phyloP scores from a whole-genome alignment of 2,797 vertebrate genomes.

The Buphagus erythrorhynchus region DNA sequence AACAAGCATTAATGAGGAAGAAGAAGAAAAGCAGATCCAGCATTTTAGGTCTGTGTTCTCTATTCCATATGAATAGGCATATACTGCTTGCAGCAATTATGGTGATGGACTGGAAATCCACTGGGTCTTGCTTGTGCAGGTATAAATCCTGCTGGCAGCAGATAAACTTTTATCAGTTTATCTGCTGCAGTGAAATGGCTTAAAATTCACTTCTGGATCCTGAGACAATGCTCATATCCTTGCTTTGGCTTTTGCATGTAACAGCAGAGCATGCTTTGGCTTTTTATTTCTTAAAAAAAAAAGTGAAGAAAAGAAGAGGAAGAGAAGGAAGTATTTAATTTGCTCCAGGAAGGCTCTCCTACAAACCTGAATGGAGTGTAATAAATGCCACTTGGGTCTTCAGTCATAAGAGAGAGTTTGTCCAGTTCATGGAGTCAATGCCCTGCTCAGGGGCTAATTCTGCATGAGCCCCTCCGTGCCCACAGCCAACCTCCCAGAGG shows the following conservation, averaged over 20 bases:
- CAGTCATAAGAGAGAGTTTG: background rate
- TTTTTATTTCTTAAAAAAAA: background rate
- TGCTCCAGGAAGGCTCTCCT: background rate
- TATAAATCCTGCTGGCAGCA: background rate
- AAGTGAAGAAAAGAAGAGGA: background rate
- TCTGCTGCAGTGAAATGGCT: background rate
- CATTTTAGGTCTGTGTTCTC: constrained; percentile 8
- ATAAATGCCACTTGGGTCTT: background rate
- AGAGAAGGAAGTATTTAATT: background rate
- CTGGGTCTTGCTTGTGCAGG: background rate
- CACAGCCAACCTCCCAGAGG: background rate
- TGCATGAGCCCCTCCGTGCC: background rate
- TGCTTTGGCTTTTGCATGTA: background rate
- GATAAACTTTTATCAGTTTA: background rate
- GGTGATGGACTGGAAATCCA: background rate
- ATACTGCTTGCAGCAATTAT: background rate
- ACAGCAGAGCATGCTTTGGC: background rate
- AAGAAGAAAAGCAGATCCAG: constrained; percentile 25
- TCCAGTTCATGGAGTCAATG: background rate
- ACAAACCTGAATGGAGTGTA: background rate
- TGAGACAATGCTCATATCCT: background rate
- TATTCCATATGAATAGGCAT: background rate
- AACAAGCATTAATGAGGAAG: constrained; percentile 19
- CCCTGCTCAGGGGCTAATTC: background rate
- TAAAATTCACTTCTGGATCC: background rate